Evolutionary conservation across 1,140 invertebrate genomes (phyloP), one percentile per base, ranked within the genome.

Genomic region (Drosophila equinoxialis): DNA sequence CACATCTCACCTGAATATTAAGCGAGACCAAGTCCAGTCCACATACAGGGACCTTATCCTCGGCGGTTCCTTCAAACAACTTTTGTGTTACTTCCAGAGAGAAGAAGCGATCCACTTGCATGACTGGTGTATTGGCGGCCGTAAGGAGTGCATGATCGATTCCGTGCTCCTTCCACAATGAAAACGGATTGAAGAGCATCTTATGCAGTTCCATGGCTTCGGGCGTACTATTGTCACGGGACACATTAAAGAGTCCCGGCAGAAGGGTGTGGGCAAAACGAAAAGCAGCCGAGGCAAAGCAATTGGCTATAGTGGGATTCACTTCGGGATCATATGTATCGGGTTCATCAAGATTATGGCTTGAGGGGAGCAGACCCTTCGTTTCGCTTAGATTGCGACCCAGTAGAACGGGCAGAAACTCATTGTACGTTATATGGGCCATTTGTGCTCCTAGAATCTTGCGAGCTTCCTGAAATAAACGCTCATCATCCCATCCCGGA

Each of bases 241-340:
- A 93, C 54, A 95, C 92, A 90, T 95, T 95, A 79, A 97, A 95
- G 64, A 97, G 91, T 10, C 94, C 94, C 76, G 95, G 95, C 64
- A 98, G 91, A 3, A 98, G 91, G 0, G 97, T 97, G 84, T 99
- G 98, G 0, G 97, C 98, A 89, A 99, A 99, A 65, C 97, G 93
- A 84, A 97, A 98, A 1, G 96, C 98, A 2, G 98, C 95, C 0
- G 97, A 94, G 0, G 98, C 96, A 93, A 99, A 99, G 81, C 95
- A 95, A 92, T 99, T 99, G 1, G 96, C 95, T 63, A 99, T 95
- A 0, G 95, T 94, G 0, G 98, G 94, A 92, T 99, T 95, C 4
- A 97, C 93, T 6, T 93, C 91, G 0, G 94, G 92, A 75, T 98
- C 94, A 91, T 98, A 98, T 1, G 94, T 94, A 6, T 93, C 91